phyloP scores from a whole-genome alignment of 2,888 invertebrate genomes.

The Caenorhabditis doughertyi region DNA sequence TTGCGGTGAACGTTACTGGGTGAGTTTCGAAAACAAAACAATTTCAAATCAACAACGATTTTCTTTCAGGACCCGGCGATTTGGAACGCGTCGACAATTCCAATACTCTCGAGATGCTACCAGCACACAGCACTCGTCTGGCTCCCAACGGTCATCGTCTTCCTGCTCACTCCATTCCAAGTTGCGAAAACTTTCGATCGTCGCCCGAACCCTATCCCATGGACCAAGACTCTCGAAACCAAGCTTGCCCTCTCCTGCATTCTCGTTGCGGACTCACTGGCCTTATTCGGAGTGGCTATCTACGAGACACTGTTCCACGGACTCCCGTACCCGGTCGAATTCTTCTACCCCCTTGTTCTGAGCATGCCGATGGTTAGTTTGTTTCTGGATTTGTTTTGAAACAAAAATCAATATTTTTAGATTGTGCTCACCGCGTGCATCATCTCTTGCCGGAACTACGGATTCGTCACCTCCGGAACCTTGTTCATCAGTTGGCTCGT shows the following conservation, averaged over 20 bases:
- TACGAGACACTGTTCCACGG: conserved; percentile 72
- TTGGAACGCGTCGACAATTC: conserved; percentile 89
- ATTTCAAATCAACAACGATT: neutral
- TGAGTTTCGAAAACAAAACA: conserved; percentile 31
- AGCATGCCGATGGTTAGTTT: conserved; percentile 76
- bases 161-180: conserved; percentile 75
- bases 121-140: conserved; percentile 93
- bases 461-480: conserved; percentile 91
- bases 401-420: conserved; percentile 62
- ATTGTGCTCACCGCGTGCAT: conserved; percentile 85
- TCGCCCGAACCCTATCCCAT: conserved; percentile 73
- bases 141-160: conserved; percentile 87
- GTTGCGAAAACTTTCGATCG: conserved; percentile 74
- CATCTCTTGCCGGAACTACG: conserved; percentile 90
- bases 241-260: conserved; percentile 76
- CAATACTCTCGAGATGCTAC: conserved; percentile 93
- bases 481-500: conserved; percentile 94
- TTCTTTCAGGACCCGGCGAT: conserved; percentile 87
- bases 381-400: neutral
- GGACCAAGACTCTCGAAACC: conserved; percentile 73
- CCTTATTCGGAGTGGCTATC: conserved; percentile 76
- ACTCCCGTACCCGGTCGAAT: conserved; percentile 75
- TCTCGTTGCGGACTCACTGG: conserved; percentile 73
- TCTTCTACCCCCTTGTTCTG: conserved; percentile 79
- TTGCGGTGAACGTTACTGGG: conserved; percentile 80